Percentiles rank a stretch among this genome's conserved stretches.
These are phyloP conservation scores for Oceanodroma tethys DNA, from an alignment of 2,113 vertebrate species.

Conservation along the genomic window DNA sequence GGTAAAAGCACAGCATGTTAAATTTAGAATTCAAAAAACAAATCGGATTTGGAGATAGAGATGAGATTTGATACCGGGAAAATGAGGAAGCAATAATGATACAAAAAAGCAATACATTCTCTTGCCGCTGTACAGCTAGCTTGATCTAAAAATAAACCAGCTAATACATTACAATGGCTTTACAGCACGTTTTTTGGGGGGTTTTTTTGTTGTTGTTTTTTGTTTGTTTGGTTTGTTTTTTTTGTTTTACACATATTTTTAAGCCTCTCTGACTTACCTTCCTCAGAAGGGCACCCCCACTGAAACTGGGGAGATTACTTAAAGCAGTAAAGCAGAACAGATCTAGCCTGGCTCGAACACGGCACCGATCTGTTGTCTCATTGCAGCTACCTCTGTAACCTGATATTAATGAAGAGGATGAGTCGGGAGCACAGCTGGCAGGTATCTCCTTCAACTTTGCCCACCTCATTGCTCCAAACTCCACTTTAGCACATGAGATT, in stretches of 20 bases:
- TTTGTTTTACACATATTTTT: neutral
- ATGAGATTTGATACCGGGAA: neutral
- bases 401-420: neutral
- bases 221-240: too few relatives aligned
- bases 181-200: neutral
- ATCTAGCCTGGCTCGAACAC: neutral
- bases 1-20: neutral
- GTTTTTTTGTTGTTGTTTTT: too few relatives aligned
- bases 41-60: neutral
- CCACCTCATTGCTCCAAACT: neutral
- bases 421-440: neutral
- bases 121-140: neutral
- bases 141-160: slow-evolving; percentile 7
- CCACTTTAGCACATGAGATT: neutral
- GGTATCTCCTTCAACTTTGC: neutral
- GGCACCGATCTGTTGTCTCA: neutral
- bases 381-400: neutral
- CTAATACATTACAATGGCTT: neutral
- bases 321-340: neutral
- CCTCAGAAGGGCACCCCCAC: neutral
- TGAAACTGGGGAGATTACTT: neutral
- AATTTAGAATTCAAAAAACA: neutral
- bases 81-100: neutral
- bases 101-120: neutral
- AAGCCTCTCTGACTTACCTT: neutral